Evolutionary conservation across 2,888 invertebrate genomes (phyloP), one percentile per base, ranked within the genome.

Genomic region (Entomobrya multifasciata): DNA sequence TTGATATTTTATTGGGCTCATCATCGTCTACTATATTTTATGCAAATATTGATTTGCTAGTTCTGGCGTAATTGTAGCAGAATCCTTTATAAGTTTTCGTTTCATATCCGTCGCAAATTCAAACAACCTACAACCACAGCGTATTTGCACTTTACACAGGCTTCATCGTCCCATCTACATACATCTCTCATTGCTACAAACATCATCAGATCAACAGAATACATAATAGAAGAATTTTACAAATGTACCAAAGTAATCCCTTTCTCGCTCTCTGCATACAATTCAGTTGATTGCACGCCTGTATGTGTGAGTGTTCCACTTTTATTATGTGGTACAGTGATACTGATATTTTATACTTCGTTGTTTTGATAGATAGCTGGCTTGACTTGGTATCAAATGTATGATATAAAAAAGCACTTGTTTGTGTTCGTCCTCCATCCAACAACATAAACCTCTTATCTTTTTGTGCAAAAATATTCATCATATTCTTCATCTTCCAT

Each of bases 1-100:
- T 83, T 83, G 83, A 76, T 76, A 83, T 76, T 83, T 83, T 83
- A 83, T 83, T 83, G 65, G 76, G 36, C 27, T 74, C 76, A 36
- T 83, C 30, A 30, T 62, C 30, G 30, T 62, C 11, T 27, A 17
- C 52, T 62, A 20, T 30, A 76, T 74, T 55, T 52, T 76, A 83
- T 83, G 83, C 52, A 83, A 83, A 83, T 83, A 83, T 76, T 83
- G 36, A 52, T 60, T 11, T 82, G 36, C 60, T 44, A 22, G 60
- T n/a, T 5, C 72, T 55, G 44, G 25, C 44, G 27, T n/a, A n/a
- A 1, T 27, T 47, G 44, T 13, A 36, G 47, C n/a, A 10, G 25
- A 22, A 15, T 36, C 36, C 36, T 36, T 36, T 8, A n/a, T 77
- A 30, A 44, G 30, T 36, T 41, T 55, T 70, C 20, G 25, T 67